Base-by-base conservation (phyloP, 1,140 invertebrate species). In the Batillaria attramentaria region DNA sequence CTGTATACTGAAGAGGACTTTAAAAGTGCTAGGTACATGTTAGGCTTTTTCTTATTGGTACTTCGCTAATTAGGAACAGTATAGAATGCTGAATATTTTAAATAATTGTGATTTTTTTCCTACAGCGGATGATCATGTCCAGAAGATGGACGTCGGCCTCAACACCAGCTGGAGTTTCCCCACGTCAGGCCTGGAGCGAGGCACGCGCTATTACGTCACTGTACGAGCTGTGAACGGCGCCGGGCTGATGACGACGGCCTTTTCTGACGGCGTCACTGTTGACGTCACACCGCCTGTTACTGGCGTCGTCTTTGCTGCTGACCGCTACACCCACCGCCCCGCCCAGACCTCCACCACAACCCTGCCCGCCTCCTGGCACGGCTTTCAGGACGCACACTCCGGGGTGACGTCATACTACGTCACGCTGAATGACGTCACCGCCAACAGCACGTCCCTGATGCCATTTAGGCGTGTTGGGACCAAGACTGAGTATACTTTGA, bases 341-440 rank as follows among this genome's bases (percentile, higher is more conserved):
- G 70, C 42, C 35, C 77, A 80, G 24, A 70, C 77, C 18, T 78
- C 72, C n/a, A 46, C 24, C 3, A 41, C 66, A 42, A 28, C 42
- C 18, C 13, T 85, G 20, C 35, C 50, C 24, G 79, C 79, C 42
- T 85, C 84, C 8, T 85, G 82, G 81, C 72, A 80, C 54, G 82
- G 84, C 8, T 84, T 85, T 54, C 46, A 79, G 20, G 84, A 85
- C 62, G 31, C 24, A 3, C 77, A 85, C 24, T 85, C 82, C 16
- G 74, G 37, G 39, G 77, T 85, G 39, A 41, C 70, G 72, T 62
- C 46, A 13, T 85, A 82, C 60, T 33, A 73, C 13, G 75, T 82
- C 3, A 76, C 81, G 16, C 24, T 85, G 35, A 31, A 46, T 28
- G 46, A 81, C 6, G 57, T 42, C 3, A 50, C 18, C n/a, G 68